These are phyloP conservation scores for Tachuris rubrigastra DNA, from an alignment of 2,113 vertebrate species.

Conservation along the genomic window DNA sequence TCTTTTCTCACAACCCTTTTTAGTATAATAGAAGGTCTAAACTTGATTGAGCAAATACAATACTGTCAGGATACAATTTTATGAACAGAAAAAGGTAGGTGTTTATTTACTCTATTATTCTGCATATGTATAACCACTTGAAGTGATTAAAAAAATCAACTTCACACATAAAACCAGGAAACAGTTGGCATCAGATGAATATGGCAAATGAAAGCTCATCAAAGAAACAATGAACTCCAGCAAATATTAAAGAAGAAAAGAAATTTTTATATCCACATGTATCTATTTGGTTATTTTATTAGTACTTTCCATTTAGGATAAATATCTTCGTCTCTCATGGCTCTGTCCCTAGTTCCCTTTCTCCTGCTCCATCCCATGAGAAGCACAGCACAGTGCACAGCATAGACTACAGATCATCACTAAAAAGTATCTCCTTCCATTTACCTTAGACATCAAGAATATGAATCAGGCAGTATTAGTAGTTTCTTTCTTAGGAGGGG, in stretches of 20 bases:
- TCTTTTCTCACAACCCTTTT: background rate
- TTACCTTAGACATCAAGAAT: background rate
- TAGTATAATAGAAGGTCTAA: background rate
- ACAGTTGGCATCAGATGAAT: slow-evolving; percentile 4
- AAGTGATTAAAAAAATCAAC: slow-evolving; percentile 22
- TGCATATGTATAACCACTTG: background rate
- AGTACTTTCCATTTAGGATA: background rate
- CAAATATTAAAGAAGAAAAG: background rate
- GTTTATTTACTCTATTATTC: background rate
- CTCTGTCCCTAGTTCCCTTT: background rate
- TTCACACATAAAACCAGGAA: background rate
- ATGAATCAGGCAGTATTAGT: background rate
- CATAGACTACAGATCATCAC: background rate
- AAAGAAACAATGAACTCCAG: background rate
- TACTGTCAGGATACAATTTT: background rate
- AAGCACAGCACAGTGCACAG: fast-evolving
- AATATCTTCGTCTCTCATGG: background rate
- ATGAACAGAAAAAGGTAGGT: background rate
- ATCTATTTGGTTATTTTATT: background rate
- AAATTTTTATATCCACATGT: background rate
- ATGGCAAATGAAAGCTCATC: background rate
- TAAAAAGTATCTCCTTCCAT: background rate
- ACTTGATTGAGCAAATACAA: background rate
- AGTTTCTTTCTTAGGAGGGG: background rate
- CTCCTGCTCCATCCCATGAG: background rate